Conservation (phyloP, 1,140 invertebrate species). For the Mactra quadrangularis region DNA sequence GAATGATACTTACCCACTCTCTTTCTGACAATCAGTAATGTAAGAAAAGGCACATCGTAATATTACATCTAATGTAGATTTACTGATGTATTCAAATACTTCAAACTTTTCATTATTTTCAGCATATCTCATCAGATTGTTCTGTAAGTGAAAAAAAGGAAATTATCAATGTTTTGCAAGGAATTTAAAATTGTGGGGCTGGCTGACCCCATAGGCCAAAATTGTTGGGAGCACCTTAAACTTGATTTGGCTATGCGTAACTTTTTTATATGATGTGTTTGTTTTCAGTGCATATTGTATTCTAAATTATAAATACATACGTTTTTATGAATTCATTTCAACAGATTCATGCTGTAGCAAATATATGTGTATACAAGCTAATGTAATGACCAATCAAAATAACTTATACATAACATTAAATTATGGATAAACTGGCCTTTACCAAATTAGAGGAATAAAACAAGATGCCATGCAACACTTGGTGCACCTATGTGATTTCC, state of each 20-base stretch:
- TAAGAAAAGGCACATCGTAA: slow-evolving; percentile 69
- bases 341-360: too few species aligned
- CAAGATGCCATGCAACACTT: too few species aligned
- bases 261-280: background rate
- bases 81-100: slow-evolving; percentile 44
- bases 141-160: slow-evolving; percentile 19
- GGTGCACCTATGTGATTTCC: too few species aligned
- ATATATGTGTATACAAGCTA: too few species aligned
- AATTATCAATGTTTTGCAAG: too few species aligned
- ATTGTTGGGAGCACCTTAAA: background rate
- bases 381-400: too few species aligned
- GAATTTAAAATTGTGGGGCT: background rate
- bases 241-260: background rate
- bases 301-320: too few species aligned
- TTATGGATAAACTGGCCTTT: too few species aligned
- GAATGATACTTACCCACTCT: slow-evolving; percentile 38
- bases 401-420: too few species aligned
- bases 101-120: slow-evolving; percentile 48
- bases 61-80: slow-evolving; percentile 64
- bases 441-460: too few species aligned
- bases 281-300: too few species aligned
- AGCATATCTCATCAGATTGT: slow-evolving; percentile 36
- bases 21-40: slow-evolving; percentile 55
- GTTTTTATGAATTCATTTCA: too few species aligned
- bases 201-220: background rate